Conservation (phyloP, 2,113 vertebrate genomes). For the Heloderma charlesbogerti region DNA sequence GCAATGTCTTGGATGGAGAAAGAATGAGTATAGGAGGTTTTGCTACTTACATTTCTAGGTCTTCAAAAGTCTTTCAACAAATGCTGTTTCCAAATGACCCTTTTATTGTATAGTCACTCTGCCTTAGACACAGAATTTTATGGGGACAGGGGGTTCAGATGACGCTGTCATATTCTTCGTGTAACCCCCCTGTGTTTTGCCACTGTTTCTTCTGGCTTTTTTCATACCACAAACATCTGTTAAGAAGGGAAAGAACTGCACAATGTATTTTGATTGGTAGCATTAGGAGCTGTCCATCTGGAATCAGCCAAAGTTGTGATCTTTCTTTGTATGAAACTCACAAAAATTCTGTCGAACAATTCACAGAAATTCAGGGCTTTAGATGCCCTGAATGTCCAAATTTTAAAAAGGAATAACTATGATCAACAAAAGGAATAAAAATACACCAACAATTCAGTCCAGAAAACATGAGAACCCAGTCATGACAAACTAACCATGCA, state of each 20-base stretch:
- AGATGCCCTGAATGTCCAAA: too few species aligned
- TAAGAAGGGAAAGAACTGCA: too few species aligned
- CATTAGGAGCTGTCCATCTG: too few species aligned
- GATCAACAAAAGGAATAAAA: slow-evolving; percentile 29
- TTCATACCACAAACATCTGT: too few species aligned
- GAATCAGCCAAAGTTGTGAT: background rate
- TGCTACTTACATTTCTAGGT: background rate
- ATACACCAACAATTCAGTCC: slow-evolving; percentile 20
- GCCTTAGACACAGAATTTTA: too few species aligned
- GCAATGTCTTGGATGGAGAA: background rate
- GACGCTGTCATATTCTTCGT: too few species aligned
- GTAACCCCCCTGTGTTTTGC: too few species aligned
- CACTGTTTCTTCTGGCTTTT: too few species aligned
- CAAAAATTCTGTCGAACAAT: background rate
- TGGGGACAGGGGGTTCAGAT: too few species aligned
- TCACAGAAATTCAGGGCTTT: slow-evolving; percentile 28
- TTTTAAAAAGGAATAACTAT: background rate
- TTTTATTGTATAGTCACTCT: background rate
- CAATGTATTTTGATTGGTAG: too few species aligned
- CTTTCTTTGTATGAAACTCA: slow-evolving; percentile 42
- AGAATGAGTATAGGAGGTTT: slow-evolving; percentile 6
- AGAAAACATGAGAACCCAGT: slow-evolving; percentile 21
- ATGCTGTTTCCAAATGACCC: background rate
- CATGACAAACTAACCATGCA: slow-evolving; percentile 19
- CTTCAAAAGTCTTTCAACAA: slow-evolving; percentile 23